Base-by-base conservation (phyloP, 2,113 vertebrate species). In the Engystomops pustulosus region DNA sequence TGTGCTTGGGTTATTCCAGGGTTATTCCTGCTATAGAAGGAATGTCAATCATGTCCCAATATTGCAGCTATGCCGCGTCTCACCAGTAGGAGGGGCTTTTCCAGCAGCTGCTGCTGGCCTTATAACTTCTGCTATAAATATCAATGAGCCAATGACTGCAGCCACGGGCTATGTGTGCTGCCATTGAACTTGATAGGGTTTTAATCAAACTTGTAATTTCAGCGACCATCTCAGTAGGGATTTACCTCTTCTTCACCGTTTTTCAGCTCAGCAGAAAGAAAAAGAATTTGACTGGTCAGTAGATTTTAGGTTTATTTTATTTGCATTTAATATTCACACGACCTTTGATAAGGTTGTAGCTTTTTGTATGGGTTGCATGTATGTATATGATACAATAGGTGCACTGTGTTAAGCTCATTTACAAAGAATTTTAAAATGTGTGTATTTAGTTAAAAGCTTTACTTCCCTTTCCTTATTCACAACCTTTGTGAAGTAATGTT, bases 161-260 rank as follows among this genome's bases (percentile, higher is more conserved):
- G 58, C 14, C 69, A 58, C 85, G 14, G 86, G 85, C 81, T 18
- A 88, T 90, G 91, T 83, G 87, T 85, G 0, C 85, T 4, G 3
- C 86, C 4, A 86, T 86, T 25, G 86, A 77, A 53, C 49, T 89
- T 27, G 67, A 85, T 44, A 77, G 86, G 0, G 80, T 86, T 79
- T 55, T 86, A 45, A 44, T 85, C 44, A 87, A 89, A 45, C 81
- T 90, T 41, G 79, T 89, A 18, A 3, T 86, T 65, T 86, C 87
- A 0, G 89, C 88, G 3, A 79, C 74, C 0, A 75, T 91, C 15
- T 85, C 88, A 23, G 27, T 88, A 1, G 88, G 83, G 8, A 10
- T 89, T 60, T 49, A 89, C 41, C 47, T 91, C 76, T 53, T 90
- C 47, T 87, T 88, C 85, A 51, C 83, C 69, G 62, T 88, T 81